These are phyloP conservation scores for human DNA, from an alignment of 2,113 vertebrate species.

Conservation along the genomic window DNA sequence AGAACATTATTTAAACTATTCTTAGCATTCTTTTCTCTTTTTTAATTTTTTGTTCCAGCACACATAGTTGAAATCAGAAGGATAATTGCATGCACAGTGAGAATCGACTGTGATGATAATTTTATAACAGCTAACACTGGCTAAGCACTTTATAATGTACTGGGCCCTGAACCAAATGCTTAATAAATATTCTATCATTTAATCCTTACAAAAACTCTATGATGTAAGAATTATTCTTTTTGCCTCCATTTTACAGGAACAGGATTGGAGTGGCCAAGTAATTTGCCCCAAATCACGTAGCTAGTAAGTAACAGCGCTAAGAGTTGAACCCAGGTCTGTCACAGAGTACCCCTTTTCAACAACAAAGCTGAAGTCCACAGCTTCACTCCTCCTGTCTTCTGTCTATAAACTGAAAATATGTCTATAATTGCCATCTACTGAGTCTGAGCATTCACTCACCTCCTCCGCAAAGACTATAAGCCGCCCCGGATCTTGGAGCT, in stretches of 20 bases:
- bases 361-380: not conserved
- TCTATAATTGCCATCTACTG: not conserved
- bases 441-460: not conserved
- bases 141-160: not conserved
- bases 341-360: not conserved
- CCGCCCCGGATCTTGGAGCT: constrained; percentile 9
- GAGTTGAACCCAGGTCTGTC: not conserved
- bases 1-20: not conserved
- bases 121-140: not conserved
- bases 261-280: not conserved
- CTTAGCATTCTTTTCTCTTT: not conserved
- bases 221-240: not conserved
- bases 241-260: not conserved
- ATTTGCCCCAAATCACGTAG: not conserved
- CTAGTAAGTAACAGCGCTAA: not conserved
- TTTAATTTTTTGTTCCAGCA: not conserved
- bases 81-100: not conserved
- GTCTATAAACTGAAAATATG: not conserved
- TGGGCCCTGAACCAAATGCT: not conserved
- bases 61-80: constrained; percentile 6
- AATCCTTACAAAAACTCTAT: not conserved
- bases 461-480: not conserved
- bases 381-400: not conserved
- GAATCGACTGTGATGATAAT: not conserved
- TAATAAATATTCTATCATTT: not conserved